Evolutionary conservation across 2,797 vertebrate genomes (phyloP).

Genomic region (Octomys mimax): DNA sequence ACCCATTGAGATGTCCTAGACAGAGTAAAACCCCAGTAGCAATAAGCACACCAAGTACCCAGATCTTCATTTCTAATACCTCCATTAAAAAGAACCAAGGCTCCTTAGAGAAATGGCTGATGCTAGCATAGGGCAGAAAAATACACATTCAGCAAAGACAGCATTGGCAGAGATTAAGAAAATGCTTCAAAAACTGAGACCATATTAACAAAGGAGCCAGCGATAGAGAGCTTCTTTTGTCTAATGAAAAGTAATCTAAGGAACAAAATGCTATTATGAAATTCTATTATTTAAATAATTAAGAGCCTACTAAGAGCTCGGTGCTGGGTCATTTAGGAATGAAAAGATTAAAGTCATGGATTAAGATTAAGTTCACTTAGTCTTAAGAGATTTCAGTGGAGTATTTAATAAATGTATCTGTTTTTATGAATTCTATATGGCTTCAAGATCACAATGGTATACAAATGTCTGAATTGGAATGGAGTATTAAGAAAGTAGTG

Average conservation of each 20-base stretch:
- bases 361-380: neutral
- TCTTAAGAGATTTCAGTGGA: neutral
- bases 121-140: neutral
- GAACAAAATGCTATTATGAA: neutral
- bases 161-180: neutral
- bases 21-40: neutral
- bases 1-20: neutral
- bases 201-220: neutral
- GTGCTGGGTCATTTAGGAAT: neutral
- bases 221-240: neutral
- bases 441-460: constrained; percentile 25
- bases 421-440: constrained; percentile 22
- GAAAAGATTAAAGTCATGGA: constrained; percentile 10
- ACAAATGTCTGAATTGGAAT: constrained; percentile 5
- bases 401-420: neutral
- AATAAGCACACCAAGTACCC: neutral
- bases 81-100: neutral
- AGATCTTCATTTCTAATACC: neutral
- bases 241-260: constrained; percentile 21
- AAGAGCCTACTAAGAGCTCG: neutral
- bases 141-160: neutral
- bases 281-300: neutral
- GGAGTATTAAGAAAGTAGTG: constrained; percentile 30
- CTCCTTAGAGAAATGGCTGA: neutral
- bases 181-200: neutral